These are phyloP conservation scores for Aproaerema taeniolella DNA, from an alignment of 2,888 invertebrate species.

Conservation along the genomic window DNA sequence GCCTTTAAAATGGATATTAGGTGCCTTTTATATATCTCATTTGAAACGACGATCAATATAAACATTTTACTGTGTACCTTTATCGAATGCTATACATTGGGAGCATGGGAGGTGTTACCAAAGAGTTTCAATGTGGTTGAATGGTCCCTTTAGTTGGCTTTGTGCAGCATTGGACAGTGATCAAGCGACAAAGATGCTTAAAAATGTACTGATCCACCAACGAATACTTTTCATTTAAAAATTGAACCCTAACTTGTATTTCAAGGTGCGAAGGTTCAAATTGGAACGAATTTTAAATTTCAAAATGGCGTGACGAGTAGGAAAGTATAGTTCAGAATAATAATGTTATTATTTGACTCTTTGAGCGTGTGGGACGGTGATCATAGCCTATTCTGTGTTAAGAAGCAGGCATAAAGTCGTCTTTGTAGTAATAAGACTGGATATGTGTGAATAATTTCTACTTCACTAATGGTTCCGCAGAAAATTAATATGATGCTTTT, in stretches of 20 bases:
- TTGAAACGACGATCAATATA: no score
- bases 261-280: constrained; percentile 23
- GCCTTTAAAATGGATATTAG: no score
- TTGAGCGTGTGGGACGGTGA: constrained; percentile 60
- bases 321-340: constrained; percentile 48
- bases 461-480: constrained; percentile 19
- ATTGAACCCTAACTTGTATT: constrained; percentile 16
- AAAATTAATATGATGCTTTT: no score
- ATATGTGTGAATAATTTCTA: constrained; percentile 17
- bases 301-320: no score
- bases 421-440: constrained; percentile 37
- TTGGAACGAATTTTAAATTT: no score
- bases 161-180: constrained; percentile 55
- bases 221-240: constrained; percentile 15
- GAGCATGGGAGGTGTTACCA: constrained; percentile 35
- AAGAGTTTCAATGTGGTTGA: constrained; percentile 35
- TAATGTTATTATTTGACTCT: constrained; percentile 69
- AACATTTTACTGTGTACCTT: no score
- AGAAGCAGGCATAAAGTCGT: constrained; percentile 54
- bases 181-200: constrained; percentile 64
- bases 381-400: constrained; percentile 61
- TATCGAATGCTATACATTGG: no score
- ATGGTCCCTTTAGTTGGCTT: constrained; percentile 44
- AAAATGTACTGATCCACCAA: constrained; percentile 55
- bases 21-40: no score